Evolutionary conservation across 2,113 vertebrate genomes (phyloP).

Genomic region (Rostratula benghalensis): DNA sequence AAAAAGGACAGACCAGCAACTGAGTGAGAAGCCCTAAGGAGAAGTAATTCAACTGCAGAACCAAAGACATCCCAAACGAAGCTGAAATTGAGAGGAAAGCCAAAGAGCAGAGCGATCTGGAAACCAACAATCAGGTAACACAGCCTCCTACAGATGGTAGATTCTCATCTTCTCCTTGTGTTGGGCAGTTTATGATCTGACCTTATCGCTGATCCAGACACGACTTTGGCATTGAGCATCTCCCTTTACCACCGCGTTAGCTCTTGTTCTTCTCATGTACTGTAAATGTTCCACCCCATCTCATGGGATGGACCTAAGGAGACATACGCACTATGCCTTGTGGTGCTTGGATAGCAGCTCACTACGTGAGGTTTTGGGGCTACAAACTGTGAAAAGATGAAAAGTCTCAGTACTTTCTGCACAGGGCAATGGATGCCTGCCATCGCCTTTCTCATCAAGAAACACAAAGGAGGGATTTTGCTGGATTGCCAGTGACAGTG

Average conservation of each 20-base stretch:
- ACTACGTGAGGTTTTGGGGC: background rate
- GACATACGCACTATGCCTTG: rapidly evolving
- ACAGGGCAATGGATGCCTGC: background rate
- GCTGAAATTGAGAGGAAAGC: background rate
- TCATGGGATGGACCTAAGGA: background rate
- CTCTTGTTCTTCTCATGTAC: background rate
- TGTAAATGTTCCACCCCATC: background rate
- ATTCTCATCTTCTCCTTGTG: background rate
- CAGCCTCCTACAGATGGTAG: background rate
- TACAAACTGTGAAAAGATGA: background rate
- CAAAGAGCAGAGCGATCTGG: background rate
- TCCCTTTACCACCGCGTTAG: background rate
- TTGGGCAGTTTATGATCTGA: background rate
- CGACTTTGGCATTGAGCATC: background rate
- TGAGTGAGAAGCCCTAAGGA: background rate
- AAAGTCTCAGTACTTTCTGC: background rate
- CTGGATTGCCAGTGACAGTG: background rate
- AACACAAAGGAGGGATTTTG: background rate
- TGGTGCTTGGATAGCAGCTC: background rate
- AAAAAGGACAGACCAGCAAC: background rate
- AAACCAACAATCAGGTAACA: background rate
- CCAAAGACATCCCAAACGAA: background rate
- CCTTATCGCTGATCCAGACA: background rate
- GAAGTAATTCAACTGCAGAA: background rate
- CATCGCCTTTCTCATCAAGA: background rate